A percentile compares a stretch with the other conserved stretches of the same genome.
phyloP scores from a whole-genome alignment of 2,888 invertebrate genomes.

The Lasius fuliginosus region DNA sequence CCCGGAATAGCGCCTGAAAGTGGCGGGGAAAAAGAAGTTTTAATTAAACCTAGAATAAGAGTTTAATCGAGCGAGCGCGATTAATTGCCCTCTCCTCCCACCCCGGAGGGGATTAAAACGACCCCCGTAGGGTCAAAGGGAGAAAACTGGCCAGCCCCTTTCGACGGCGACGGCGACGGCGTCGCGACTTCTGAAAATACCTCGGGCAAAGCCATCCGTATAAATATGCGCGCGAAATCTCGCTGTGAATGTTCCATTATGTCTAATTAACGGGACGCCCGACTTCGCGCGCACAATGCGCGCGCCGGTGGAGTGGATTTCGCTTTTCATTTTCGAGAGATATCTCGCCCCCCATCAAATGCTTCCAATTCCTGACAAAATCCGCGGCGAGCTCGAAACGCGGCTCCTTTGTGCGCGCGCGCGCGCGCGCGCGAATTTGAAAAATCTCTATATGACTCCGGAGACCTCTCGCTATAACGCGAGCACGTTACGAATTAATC shows the following conservation, averaged over 20 bases:
- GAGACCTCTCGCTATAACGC: neutral
- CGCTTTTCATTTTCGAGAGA: slow-evolving; percentile 44
- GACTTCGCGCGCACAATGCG: slow-evolving; percentile 43
- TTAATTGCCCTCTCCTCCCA: slow-evolving; percentile 77
- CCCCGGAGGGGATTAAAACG: slow-evolving; percentile 65
- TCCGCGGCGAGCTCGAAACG: slow-evolving; percentile 22
- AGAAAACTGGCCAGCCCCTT: slow-evolving; percentile 39
- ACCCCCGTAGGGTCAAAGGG: slow-evolving; percentile 62
- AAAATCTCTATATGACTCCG: slow-evolving; percentile 2
- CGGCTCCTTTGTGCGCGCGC: slow-evolving; percentile 23
- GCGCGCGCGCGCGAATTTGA: slow-evolving; percentile 13
- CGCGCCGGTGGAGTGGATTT: slow-evolving; percentile 4
- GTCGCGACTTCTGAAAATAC: slow-evolving; percentile 49
- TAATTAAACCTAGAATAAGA: slow-evolving; percentile 83
- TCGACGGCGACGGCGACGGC: slow-evolving; percentile 9
- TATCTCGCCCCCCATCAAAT: slow-evolving; percentile 44
- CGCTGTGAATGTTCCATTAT: slow-evolving; percentile 51
- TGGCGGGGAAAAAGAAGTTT: slow-evolving; percentile 79
- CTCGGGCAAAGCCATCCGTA: slow-evolving; percentile 73
- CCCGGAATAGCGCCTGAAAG: slow-evolving; percentile 70
- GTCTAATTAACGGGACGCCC: slow-evolving; percentile 46
- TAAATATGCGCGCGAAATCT: slow-evolving; percentile 72
- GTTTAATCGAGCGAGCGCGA: slow-evolving; percentile 83
- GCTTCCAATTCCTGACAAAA: slow-evolving; percentile 39
- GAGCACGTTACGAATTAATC: slow-evolving; percentile 11